phyloP scores from a whole-genome alignment of 2,797 vertebrate genomes.

The Pseudochaenichthys georgianus region DNA sequence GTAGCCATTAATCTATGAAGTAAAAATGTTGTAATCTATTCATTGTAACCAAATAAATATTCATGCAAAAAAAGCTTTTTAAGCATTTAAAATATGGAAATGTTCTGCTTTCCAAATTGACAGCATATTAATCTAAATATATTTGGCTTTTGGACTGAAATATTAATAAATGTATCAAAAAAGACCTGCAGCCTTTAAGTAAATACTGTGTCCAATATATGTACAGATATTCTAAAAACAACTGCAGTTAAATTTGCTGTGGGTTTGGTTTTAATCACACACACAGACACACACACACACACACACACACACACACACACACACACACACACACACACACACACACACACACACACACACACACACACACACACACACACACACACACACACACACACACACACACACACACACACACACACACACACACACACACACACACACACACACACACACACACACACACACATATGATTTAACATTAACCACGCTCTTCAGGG shows the following conservation, averaged over 20 bases:
- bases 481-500: neutral
- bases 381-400: neutral
- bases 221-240: neutral
- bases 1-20: neutral
- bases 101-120: too few species aligned
- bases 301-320: neutral
- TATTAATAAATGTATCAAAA: too few species aligned
- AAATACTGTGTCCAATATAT: neutral
- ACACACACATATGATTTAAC: slow-evolving; percentile 7
- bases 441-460: neutral
- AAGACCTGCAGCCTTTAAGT: neutral
- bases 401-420: neutral
- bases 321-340: neutral
- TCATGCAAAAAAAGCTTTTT: too few species aligned
- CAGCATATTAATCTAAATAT: too few species aligned
- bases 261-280: slow-evolving; percentile 7
- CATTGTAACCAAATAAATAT: too few species aligned
- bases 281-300: neutral
- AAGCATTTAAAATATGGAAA: too few species aligned
- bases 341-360: neutral
- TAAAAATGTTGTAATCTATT: neutral
- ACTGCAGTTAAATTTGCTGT: neutral
- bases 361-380: neutral
- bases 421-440: neutral
- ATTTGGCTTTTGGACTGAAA: too few species aligned